Evolutionary conservation across 1,140 invertebrate species (phyloP).

Genomic region (Tetranychus urticae): DNA sequence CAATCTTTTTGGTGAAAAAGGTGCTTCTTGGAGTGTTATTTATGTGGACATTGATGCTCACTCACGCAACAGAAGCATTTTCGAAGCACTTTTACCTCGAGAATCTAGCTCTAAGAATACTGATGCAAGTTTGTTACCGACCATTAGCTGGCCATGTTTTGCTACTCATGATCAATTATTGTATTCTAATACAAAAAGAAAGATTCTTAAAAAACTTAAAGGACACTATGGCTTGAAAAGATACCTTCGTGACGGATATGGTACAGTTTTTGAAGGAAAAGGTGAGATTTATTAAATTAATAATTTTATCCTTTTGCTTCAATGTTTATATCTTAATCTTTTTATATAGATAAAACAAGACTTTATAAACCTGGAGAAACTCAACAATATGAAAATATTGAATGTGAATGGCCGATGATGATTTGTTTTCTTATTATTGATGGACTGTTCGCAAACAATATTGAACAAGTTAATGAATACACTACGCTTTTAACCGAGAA

Average conservation of each 20-base stretch:
- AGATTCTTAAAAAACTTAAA: slow-evolving; percentile 57
- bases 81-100: slow-evolving; percentile 87
- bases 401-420: slow-evolving; percentile 95
- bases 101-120: slow-evolving; percentile 79
- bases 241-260: slow-evolving; percentile 84
- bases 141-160: slow-evolving; percentile 90
- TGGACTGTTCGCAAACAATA: slow-evolving; percentile 36
- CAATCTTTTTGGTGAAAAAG: slow-evolving; percentile 91
- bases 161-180: slow-evolving; percentile 80
- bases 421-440: slow-evolving; percentile 88
- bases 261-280: slow-evolving; percentile 40
- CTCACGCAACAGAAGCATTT: slow-evolving; percentile 93
- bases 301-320: not conserved
- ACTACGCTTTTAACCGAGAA: slow-evolving; percentile 39
- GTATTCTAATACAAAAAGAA: slow-evolving; percentile 60
- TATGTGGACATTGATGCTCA: slow-evolving; percentile 99
- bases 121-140: slow-evolving; percentile 37
- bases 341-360: slow-evolving; percentile 17
- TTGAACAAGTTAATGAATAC: slow-evolving; percentile 78
- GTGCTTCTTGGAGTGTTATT: slow-evolving; percentile 89
- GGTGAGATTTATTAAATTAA: not conserved
- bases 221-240: slow-evolving; percentile 80
- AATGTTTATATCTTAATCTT: not conserved
- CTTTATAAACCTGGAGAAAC: slow-evolving; percentile 42
- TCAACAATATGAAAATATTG: slow-evolving; percentile 69